Base-by-base conservation (phyloP, 2,888 invertebrate genomes). In the Pristionchus fissidentatus region DNA sequence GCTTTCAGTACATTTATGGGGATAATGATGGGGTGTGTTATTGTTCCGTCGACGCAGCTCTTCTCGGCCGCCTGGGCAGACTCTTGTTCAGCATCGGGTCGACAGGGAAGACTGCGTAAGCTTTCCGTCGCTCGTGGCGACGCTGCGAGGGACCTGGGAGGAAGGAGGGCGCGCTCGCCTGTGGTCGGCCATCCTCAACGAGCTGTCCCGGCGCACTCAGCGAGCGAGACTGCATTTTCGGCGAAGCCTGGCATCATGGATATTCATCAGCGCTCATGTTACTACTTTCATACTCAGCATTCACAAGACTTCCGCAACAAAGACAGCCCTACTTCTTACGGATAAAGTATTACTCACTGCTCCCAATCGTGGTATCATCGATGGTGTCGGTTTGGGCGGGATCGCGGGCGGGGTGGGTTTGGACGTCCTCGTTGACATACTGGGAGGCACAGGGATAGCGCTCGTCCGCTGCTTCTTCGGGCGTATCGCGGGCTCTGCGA, bases 81-180 rank as follows among this genome's bases (percentile, higher is more conserved):
- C 89, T 89, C 79, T 89, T 90, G 73, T 89, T 89, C 75, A 90
- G 85, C 84, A 87, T 88, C 7, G 88, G 86, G 80, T 90, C 89
- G 1, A 86, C 86, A 0, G 90, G 90, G 75, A 90, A 90, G 10
- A 90, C 90, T 0, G 89, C 88, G 78, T 90, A 90, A 4, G 87
- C 89, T 83, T 88, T 88, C 41, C 89, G 84, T n/a, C 87, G 85
- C 70, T 84, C 80, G 15, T 84, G 79, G 19, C 88, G 29, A 26
- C 79, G 55, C n/a, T 79, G 79, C 3, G 79, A 79, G 15, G 79
- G 79, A 26, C 79, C 79, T 13, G 43, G 38, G 10, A 43, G 43
- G 38, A 26, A 55, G 15, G 79, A 79, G 32, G 55, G 55, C 1
- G 57, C 10, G 5, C 38, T 0, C 5, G 8, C 55, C 10, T 7